phyloP scores from a whole-genome alignment of 2,113 vertebrate genomes.

The Lepidiolamprologus cunningtoni region DNA sequence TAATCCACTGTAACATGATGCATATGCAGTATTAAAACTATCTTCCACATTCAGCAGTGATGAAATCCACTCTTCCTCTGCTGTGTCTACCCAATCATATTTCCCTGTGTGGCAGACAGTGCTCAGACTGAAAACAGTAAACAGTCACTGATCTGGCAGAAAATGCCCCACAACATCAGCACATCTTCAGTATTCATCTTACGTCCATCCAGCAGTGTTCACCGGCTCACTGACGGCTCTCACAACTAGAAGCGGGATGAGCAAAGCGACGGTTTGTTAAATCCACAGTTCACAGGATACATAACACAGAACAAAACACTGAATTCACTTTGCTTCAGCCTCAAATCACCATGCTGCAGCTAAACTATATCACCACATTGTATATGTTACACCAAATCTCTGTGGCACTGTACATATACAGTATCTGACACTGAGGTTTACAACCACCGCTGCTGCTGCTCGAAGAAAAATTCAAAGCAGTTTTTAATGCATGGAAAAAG shows the following conservation, averaged over 20 bases:
- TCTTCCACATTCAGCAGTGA: neutral
- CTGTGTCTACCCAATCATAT: neutral
- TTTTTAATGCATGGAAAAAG: neutral
- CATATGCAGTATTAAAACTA: neutral
- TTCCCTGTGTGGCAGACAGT: neutral
- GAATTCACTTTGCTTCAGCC: neutral
- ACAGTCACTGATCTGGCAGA: neutral
- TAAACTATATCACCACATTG: neutral
- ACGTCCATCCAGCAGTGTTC: neutral
- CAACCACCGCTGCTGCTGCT: neutral
- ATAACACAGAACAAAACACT: neutral
- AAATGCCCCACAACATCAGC: neutral
- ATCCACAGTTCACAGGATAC: neutral
- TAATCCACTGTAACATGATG: neutral
- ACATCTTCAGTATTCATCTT: neutral
- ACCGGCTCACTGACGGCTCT: neutral
- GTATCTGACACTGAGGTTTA: neutral
- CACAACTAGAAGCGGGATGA: neutral
- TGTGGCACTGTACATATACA: neutral
- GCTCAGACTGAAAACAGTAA: neutral
- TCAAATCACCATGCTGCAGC: neutral
- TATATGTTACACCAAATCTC: neutral
- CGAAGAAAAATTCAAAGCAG: neutral
- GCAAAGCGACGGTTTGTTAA: neutral
- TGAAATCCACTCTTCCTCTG: neutral